A percentile compares a stretch with the other conserved stretches of the same genome.
phyloP scores from a whole-genome alignment of 2,113 vertebrate genomes.

The Pithys albifrons region DNA sequence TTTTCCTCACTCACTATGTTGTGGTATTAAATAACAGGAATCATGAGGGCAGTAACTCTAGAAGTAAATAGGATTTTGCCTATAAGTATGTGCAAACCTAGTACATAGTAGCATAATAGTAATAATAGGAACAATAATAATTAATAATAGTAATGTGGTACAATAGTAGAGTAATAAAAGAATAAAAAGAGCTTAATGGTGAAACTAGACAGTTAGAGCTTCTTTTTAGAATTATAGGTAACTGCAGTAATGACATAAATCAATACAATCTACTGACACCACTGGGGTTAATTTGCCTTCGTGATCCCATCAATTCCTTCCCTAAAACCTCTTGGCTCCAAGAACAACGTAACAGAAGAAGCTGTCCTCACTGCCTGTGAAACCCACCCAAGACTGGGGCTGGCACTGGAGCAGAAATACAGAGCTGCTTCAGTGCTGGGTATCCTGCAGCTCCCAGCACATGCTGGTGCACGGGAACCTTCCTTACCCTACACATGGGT shows the following conservation, averaged over 20 bases:
- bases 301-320: background rate
- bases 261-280: background rate
- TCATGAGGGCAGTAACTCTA: background rate
- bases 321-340: background rate
- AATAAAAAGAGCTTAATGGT: background rate
- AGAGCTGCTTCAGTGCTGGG: rapidly evolving
- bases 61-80: background rate
- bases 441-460: background rate
- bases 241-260: background rate
- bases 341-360: background rate
- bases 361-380: background rate
- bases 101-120: background rate
- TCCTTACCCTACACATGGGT: background rate
- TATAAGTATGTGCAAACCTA: background rate
- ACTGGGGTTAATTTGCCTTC: background rate
- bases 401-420: background rate
- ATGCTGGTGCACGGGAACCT: rapidly evolving
- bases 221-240: background rate
- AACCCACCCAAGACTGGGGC: background rate
- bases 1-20: background rate
- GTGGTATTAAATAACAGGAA: background rate
- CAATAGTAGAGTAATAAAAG: background rate
- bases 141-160: background rate
- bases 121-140: background rate
- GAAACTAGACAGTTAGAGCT: background rate